These are phyloP conservation scores for Corythaeola cristata DNA, from an alignment of 2,113 vertebrate genomes.

Conservation along the genomic window DNA sequence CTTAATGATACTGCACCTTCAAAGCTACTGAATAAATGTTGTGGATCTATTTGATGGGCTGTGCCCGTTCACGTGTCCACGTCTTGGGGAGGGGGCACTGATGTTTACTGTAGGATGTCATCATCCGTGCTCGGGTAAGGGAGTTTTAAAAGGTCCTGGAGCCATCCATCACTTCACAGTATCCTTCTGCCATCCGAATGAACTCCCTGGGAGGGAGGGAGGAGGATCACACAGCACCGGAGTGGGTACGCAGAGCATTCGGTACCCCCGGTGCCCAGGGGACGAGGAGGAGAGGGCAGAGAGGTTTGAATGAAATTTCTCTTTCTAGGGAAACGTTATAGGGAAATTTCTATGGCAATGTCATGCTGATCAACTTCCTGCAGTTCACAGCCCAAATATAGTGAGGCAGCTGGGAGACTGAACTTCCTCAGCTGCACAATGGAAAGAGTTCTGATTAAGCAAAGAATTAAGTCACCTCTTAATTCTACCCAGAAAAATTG, in stretches of 20 bases:
- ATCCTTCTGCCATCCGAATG: not conserved
- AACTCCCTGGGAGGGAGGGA: not conserved
- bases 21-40: slow-evolving; percentile 65
- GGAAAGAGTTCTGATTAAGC: slow-evolving; percentile 35
- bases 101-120: not conserved
- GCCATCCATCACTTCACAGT: not conserved
- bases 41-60: not conserved
- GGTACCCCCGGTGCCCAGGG: rapidly evolving
- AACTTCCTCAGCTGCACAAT: slow-evolving; percentile 23
- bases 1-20: slow-evolving; percentile 50
- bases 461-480: slow-evolving; percentile 45
- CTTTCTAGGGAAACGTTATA: not conserved
- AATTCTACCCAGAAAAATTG: slow-evolving; percentile 5
- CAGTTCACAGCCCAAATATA: slow-evolving; percentile 25
- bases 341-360: not conserved
- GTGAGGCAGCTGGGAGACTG: not conserved
- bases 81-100: no score
- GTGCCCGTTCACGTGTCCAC: not conserved
- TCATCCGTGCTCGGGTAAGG: not conserved
- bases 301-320: not conserved
- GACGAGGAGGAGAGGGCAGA: not conserved
- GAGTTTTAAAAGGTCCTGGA: not conserved
- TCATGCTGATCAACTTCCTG: slow-evolving; percentile 23
- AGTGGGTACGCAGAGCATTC: not conserved
- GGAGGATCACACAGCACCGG: rapidly evolving